Base-by-base conservation (phyloP, 2,113 vertebrate genomes). In the Pseudolaguvia tuberculata region DNA sequence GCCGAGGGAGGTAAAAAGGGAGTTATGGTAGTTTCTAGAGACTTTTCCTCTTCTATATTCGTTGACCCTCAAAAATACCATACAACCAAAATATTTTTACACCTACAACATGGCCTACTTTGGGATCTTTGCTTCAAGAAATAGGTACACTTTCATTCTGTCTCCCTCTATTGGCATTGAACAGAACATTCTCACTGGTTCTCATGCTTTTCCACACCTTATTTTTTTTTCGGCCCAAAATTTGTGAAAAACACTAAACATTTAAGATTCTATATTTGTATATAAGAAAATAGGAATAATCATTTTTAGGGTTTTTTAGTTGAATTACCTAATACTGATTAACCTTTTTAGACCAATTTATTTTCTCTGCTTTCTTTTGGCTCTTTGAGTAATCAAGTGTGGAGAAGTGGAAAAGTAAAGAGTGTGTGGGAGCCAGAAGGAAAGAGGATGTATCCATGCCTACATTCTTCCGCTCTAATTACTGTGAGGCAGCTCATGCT, bases 401-500 rank as follows among this genome's bases (percentile, higher is more conserved):
- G 57, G 53, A 62, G 65, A 72, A 74, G 56, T 25, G 27, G 58
- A 62, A 59, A 72, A 70, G 56, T 25, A 20, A 42, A 29, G 75
- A 76, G 72, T 63, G 57, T 55, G 76, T n/a, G 56, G 8, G 67
- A 48, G 27, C 23, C 53, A 52, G 61, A 59, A 42, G 63, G 29
- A 45, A 66, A 45, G 70, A 69, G 53, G 39, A 62, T 35, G n/a
- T 70, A 50, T 71, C 57, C 83, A 79, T 84, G 88, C 86, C 86
- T 84, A 85, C 80, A 83, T 85, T 87, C 88, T 86, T 81, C 84
- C 81, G 85, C 87, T 90, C 87, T 89, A 88, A 88, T 89, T 88
- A 88, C 87, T 83, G 85, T 79, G 67, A 83, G 82, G 84, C 83
- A 83, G 82, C 84, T 90, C 85, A 83, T 82, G 67, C 84, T 85